Base-by-base conservation (phyloP, 2,113 vertebrate species). In the Aptenodytes forsteri region DNA sequence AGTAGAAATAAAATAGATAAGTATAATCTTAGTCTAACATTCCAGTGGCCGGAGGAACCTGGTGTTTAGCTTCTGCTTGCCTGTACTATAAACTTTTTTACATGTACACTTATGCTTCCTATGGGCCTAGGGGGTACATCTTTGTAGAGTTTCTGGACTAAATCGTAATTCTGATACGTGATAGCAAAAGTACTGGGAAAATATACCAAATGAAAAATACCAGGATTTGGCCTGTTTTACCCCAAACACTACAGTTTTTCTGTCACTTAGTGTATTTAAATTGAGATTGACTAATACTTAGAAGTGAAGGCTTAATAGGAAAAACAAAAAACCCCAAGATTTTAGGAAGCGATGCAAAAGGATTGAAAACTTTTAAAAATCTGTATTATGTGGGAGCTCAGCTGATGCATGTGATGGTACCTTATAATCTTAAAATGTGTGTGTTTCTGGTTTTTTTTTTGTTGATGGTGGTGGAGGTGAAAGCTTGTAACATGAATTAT, bases 11-110 rank as follows among this genome's bases (percentile, higher is more conserved):
- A 69, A 73, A 44, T 9, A 56, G 29, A 0, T 11, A 49, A n/a
- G 15, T 62, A 5, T 14, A 10, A 56, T 26, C 20, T 34, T 13
- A 49, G 8, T 64, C 3, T 36, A 36, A 16, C 0, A 0, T 75
- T 83, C 16, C 42, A 52, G 0, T 34, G 71, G 25, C 7, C 22
- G 17, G 50, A 67, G 27, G 55, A 92, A 21, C 11, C 17, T 52
- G 55, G 9, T 6, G 9, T 75, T 82, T 27, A 16, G 9, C 21
- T 83, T 82, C 19, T 73, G 10, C 27, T 59, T 73, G 34, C 11
- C 9, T 59, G 20, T 13, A 3, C 49, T 66, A 17, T 9, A 9
- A n/a, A 6, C 0, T 8, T 16, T 40, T 80, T 50, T 30, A 22
- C 23, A 2, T 4, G 10, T 17, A 3, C 36, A 3, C 4, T n/a